Evolutionary conservation across 2,797 vertebrate genomes (phyloP).

Genomic region (Sebastes taczanowskii): DNA sequence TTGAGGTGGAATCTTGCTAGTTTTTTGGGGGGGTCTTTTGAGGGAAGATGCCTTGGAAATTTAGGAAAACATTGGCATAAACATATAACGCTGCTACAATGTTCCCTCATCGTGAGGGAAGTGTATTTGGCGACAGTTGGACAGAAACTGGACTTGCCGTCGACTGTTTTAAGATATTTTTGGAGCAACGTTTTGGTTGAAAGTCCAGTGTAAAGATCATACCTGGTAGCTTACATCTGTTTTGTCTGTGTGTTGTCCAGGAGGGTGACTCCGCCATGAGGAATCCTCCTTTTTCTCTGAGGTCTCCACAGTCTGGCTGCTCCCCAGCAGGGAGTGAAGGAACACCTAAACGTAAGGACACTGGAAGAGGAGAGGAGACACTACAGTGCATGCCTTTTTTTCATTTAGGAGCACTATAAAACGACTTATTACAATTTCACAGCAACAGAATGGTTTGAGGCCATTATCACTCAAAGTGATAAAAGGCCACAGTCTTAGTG

Average conservation of each 20-base stretch:
- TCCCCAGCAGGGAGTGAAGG: constrained; percentile 95
- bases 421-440: not conserved
- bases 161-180: not conserved
- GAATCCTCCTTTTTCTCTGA: constrained; percentile 90
- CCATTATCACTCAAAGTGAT: not conserved
- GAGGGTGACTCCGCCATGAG: constrained; percentile 92
- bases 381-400: not conserved
- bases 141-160: not conserved
- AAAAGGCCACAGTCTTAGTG: not conserved
- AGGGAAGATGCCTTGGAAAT: too few species aligned
- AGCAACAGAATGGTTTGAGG: not conserved
- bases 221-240: constrained; percentile 3
- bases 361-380: not conserved
- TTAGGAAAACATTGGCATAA: not conserved
- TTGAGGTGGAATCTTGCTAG: not conserved
- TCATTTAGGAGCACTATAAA: not conserved
- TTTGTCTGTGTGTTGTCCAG: constrained; percentile 72
- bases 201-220: not conserved
- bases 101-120: too few species aligned
- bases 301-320: constrained; percentile 93
- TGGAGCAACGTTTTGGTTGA: not conserved
- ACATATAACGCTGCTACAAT: too few species aligned
- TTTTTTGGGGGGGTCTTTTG: too few species aligned
- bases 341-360: constrained; percentile 90
- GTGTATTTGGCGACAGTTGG: not conserved